Conservation (phyloP, 2,888 invertebrate genomes). For the Limnephilus lunatus region DNA sequence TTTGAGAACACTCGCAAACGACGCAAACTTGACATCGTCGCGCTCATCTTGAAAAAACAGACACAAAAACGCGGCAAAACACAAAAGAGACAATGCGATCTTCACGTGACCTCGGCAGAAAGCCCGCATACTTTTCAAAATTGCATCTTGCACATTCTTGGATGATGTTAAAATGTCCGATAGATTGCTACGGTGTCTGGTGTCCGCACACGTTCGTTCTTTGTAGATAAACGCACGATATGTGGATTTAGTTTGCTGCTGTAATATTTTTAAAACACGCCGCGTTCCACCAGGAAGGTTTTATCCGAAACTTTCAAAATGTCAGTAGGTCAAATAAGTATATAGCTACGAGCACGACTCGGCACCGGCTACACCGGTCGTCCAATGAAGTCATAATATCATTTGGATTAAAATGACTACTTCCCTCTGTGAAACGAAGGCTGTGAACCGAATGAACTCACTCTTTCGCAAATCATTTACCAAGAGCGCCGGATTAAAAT, state of each 20-base stretch:
- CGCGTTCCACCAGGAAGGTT: conserved; percentile 11
- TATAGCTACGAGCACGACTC: conserved; percentile 46
- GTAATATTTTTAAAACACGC: conserved; percentile 42
- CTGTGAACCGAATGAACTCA: background rate
- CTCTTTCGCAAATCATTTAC: background rate
- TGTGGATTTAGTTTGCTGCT: conserved; percentile 34
- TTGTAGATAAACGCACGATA: conserved; percentile 25
- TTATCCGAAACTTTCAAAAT: conserved; percentile 64
- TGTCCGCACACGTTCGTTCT: conserved; percentile 33
- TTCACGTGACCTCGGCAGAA: conserved; percentile 51
- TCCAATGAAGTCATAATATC: conserved; percentile 43
- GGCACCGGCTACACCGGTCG: conserved; percentile 52
- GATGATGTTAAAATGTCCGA: background rate
- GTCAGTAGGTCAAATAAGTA: conserved; percentile 63
- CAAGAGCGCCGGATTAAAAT: background rate
- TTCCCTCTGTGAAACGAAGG: conserved; percentile 24
- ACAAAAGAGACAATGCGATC: conserved; percentile 46
- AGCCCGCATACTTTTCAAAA: conserved; percentile 57
- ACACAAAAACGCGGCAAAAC: conserved; percentile 52
- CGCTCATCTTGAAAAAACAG: conserved; percentile 48
- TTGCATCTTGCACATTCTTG: conserved; percentile 23
- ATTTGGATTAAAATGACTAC: conserved; percentile 15
- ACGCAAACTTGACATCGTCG: conserved; percentile 7
- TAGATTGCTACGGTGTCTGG: background rate
- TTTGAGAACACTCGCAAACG: background rate